Conservation (phyloP, 2,888 invertebrate species). For the Monopis laevigella region DNA sequence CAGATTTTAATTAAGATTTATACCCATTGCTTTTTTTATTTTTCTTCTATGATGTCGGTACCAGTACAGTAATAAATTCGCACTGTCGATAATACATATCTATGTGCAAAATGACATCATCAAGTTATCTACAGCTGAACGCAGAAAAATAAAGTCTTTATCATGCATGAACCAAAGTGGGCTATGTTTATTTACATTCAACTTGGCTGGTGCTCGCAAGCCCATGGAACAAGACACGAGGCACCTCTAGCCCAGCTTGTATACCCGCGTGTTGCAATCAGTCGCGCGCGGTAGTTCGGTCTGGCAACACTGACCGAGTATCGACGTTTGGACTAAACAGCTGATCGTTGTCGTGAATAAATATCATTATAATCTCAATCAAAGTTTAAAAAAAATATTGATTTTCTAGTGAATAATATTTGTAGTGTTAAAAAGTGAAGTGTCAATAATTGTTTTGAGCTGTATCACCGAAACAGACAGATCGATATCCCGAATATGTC, state of each 20-base stretch:
- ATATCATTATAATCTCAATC: not conserved
- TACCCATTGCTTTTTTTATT: too few relatives aligned
- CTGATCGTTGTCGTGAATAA: conserved; percentile 34
- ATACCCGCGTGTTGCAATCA: conserved; percentile 21
- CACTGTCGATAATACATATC: too few relatives aligned
- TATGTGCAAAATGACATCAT: conserved; percentile 10
- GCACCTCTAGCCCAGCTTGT: conserved; percentile 4
- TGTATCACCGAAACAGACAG: conserved; percentile 31
- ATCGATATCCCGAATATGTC: conserved; percentile 50
- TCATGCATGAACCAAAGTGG: conserved; percentile 1
- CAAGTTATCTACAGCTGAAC: not conserved
- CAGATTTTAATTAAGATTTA: too few relatives aligned
- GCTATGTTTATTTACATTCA: conserved; percentile 11
- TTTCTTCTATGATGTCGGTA: too few relatives aligned
- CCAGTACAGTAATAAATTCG: too few relatives aligned
- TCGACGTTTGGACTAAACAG: conserved; percentile 33
- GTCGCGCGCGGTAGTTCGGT: conserved; percentile 52
- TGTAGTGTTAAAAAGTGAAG: not conserved
- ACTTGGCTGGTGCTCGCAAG: not conserved
- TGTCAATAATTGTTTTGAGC: too few relatives aligned
- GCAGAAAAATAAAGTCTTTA: conserved; percentile 3
- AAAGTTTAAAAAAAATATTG: too few relatives aligned
- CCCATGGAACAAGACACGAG: conserved; percentile 3
- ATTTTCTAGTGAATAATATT: too few relatives aligned
- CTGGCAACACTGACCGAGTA: conserved; percentile 34